Evolutionary conservation across 2,797 vertebrate genomes (phyloP).

Genomic region (Centroberyx gerrardi): DNA sequence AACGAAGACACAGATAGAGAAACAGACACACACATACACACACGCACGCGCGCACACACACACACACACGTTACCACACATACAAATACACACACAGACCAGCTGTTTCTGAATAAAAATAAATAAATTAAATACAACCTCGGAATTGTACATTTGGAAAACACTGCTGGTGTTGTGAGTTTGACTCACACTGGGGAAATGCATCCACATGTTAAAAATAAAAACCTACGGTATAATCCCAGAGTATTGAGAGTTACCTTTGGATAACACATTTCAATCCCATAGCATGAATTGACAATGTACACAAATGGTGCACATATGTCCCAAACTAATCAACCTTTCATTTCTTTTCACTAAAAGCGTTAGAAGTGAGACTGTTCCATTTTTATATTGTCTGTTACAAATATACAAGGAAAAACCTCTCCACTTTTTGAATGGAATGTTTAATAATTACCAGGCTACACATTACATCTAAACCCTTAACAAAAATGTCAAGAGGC

Average conservation of each 20-base stretch:
- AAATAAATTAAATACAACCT: conserved; percentile 32
- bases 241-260: no score
- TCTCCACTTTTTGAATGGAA: background rate
- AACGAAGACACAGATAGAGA: conserved; percentile 7
- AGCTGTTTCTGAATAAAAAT: conserved; percentile 23
- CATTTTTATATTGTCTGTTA: background rate
- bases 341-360: background rate
- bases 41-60: conserved; percentile 13
- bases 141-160: conserved; percentile 26
- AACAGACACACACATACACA: background rate
- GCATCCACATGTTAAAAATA: background rate
- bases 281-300: no score
- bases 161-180: conserved; percentile 18
- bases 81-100: conserved; percentile 4
- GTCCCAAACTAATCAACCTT: no score
- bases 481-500: conserved; percentile 18
- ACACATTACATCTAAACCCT: conserved; percentile 13
- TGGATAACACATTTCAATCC: no score
- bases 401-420: background rate
- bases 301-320: no score
- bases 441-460: conserved; percentile 18
- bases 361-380: background rate
- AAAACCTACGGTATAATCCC: background rate
- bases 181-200: conserved; percentile 14
- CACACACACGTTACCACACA: background rate